Base-by-base conservation (phyloP, 2,797 vertebrate genomes). In the Apogon hyalosoma region DNA sequence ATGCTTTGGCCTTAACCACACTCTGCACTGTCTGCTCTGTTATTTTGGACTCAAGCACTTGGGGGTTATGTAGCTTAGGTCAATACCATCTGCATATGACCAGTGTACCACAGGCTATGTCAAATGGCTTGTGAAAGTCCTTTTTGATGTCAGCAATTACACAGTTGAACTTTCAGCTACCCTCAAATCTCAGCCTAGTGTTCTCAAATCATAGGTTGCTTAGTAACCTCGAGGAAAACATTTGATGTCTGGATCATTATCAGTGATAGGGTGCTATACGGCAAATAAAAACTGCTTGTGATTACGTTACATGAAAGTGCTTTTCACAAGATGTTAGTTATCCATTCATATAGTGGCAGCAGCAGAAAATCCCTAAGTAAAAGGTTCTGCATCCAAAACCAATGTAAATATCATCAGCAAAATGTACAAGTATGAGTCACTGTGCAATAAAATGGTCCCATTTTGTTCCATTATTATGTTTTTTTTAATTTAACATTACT, bases 51-150 rank as follows among this genome's bases (percentile, higher is more conserved):
- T 81, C 75, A 45, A 51, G 77, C 36, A 24, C 80, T 77, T 46
- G 15, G 76, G 83, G 84, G 88, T 90, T 77, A 88, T 78, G 87
- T 77, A 85, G 82, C 84, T 77, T 24, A 73, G 85, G 86, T 91
- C 87, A 87, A 75, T 85, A 83, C 63, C 84, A 50, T 69, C 55
- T 59, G 77, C 12, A 62, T 78, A 85, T 71, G 83, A 77, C 65
- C 75, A 58, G 57, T 75, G 82, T 53, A 58, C 81, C 65, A 28
- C 80, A 4, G 69, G 47, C 68, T 89, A 91, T 87, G 89, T 91
- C 89, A 88, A 82, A 75, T 61, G 84, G 70, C 85, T 87, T 87
- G 82, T 71, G 79, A 90, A 89, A 90, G 79, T 75, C 63, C 24
- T 62, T 80, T 86, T 85, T 90, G 87, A 91, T 87, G 88, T 92